Evolutionary conservation across 2,888 invertebrate genomes (phyloP), one percentile per base, ranked within the genome.

Genomic region (Temnothorax ravouxi): DNA sequence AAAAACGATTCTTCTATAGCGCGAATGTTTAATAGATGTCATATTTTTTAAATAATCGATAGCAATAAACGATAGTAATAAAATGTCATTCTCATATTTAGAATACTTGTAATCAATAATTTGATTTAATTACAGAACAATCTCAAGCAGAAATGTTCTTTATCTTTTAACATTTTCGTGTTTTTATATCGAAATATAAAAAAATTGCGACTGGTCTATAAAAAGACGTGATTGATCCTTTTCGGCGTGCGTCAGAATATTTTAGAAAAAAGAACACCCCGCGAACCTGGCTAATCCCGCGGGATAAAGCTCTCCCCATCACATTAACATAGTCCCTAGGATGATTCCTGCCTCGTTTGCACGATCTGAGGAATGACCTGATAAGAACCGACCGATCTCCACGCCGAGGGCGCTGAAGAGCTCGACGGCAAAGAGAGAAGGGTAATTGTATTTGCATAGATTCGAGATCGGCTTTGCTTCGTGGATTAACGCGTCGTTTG

Each of bases 361-460:
- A 89, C 91, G 92, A 91, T 92, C 91, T 89, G 91, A 93, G 91
- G 88, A 94, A 93, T 91, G 93, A 92, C 88, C 93, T 90, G 93
- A 94, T 93, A 93, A 94, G 93, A 92, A 92, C 88, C 89, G 87
- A 71, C 80, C 87, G 88, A 91, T 89, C 89, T 89, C 85, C 82
- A 54, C 86, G 86, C 77, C 84, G 62, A 84, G 85, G 84, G 76
- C 85, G 75, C 71, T 79, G 83, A 34, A 38, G 74, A 83, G 84
- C 87, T 83, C 85, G 88, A 86, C 83, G 88, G 87, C 85, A 89
- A 90, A 90, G 88, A 72, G 79, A 88, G 91, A 83, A 85, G 85
- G 90, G 92, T 92, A 93, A 93, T 92, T 91, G 91, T 93, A 93
- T 93, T 93, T 93, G 93, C 93, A 93, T 93, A 93, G 93, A 93